Percentiles rank a stretch among this genome's conserved stretches.
Evolutionary conservation across 2,888 invertebrate genomes (phyloP).

Genomic region (Laspeyria flexula): DNA sequence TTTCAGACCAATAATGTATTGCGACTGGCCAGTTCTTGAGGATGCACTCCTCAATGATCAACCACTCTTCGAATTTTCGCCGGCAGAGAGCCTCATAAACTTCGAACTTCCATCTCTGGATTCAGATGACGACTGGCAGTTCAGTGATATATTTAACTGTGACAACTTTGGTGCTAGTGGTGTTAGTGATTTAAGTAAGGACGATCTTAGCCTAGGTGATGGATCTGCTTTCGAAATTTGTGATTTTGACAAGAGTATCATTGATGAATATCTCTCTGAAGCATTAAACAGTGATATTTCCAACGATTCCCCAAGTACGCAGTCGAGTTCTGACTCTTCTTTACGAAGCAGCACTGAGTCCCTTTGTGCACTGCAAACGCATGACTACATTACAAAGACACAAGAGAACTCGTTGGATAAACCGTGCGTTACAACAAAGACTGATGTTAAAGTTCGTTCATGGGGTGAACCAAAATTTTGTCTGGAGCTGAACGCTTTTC

Average conservation of each 20-base stretch:
- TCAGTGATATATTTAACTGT: conserved; percentile 73
- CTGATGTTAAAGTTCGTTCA: conserved; percentile 57
- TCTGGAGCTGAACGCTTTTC: conserved; percentile 86
- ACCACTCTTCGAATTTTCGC: conserved; percentile 75
- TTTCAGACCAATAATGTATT: conserved; percentile 72
- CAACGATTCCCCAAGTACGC: conserved; percentile 54
- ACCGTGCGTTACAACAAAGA: conserved; percentile 43
- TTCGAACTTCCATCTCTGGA: conserved; percentile 72
- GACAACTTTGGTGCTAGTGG: conserved; percentile 69
- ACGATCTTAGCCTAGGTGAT: conserved; percentile 59
- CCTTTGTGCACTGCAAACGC: conserved; percentile 57
- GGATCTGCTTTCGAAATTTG: conserved; percentile 72
- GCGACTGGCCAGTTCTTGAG: conserved; percentile 66
- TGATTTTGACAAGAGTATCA: conserved; percentile 73
- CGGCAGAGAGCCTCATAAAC: conserved; percentile 78
- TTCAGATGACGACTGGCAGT: conserved; percentile 69
- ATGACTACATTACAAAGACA: conserved; percentile 52
- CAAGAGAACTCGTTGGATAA: conserved; percentile 47
- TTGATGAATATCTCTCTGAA: conserved; percentile 75
- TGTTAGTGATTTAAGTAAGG: conserved; percentile 65
- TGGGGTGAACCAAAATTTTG: conserved; percentile 78
- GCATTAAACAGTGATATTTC: conserved; percentile 67
- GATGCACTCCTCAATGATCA: conserved; percentile 73
- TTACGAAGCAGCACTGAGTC: conserved; percentile 54
- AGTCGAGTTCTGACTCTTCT: conserved; percentile 56